A percentile compares a stretch with the other conserved stretches of the same genome.
phyloP scores from a whole-genome alignment of 2,797 vertebrate genomes.

The Lacerta agilis region DNA sequence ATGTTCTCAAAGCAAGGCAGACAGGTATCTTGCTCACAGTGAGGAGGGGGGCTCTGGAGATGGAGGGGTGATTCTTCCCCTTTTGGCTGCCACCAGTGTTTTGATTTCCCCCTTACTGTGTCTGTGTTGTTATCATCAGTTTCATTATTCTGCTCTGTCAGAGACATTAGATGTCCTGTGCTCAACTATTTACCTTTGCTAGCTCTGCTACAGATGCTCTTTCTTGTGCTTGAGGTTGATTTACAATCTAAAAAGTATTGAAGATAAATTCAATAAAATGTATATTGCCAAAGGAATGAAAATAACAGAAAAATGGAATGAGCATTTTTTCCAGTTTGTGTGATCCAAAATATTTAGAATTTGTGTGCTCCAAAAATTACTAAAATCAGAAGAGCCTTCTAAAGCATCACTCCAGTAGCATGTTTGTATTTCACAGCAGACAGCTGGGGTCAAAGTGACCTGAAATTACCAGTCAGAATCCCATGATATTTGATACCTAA shows the following conservation, averaged over 20 bases:
- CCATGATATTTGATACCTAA: too few species aligned
- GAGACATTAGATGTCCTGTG: not conserved
- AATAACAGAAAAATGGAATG: constrained; percentile 33
- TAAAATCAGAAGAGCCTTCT: not conserved
- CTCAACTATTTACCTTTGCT: constrained; percentile 74
- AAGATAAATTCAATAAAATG: constrained; percentile 46
- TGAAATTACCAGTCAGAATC: not conserved
- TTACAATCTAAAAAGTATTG: constrained; percentile 53
- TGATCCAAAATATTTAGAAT: not conserved
- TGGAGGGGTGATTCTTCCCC: too few species aligned
- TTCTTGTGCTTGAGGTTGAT: constrained; percentile 49
- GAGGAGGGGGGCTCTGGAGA: too few species aligned
- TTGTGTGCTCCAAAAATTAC: not conserved
- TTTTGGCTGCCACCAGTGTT: too few species aligned
- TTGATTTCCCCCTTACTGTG: too few species aligned
- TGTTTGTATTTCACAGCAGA: not conserved
- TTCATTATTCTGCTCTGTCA: too few species aligned
- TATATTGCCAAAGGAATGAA: constrained; percentile 29
- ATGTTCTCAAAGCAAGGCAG: too few species aligned
- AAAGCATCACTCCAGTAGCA: not conserved
- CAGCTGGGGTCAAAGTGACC: not conserved
- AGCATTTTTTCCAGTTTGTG: not conserved
- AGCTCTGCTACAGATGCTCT: constrained; percentile 68
- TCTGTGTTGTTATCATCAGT: too few species aligned
- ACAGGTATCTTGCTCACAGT: too few species aligned